phyloP scores from a whole-genome alignment of 2,113 vertebrate species.

The Scalopus aquaticus region DNA sequence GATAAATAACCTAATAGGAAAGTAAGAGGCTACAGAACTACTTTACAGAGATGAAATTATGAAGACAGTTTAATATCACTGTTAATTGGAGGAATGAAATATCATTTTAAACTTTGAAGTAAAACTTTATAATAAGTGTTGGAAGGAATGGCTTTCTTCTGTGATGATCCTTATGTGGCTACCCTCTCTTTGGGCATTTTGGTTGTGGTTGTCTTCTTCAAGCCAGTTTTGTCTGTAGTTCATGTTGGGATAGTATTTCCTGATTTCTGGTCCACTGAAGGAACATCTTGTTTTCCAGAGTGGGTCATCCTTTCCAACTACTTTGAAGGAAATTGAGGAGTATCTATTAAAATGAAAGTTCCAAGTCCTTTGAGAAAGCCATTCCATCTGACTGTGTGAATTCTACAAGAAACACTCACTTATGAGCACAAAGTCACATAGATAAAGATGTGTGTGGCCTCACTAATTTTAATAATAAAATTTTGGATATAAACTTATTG shows the following conservation, averaged over 20 bases:
- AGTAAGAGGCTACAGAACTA: neutral
- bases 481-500: neutral
- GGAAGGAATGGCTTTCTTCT: neutral
- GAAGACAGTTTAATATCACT: neutral
- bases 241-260: neutral
- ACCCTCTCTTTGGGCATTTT: neutral
- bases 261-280: neutral
- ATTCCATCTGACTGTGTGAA: neutral
- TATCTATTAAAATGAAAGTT: constrained; percentile 1
- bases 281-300: neutral
- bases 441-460: neutral
- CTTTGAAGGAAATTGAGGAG: neutral
- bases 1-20: neutral
- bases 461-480: constrained; percentile 7
- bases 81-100: neutral
- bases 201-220: neutral
- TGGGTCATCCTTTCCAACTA: neutral
- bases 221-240: neutral
- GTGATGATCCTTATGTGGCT: neutral
- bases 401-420: neutral
- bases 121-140: too few species aligned
- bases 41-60: constrained; percentile 26
- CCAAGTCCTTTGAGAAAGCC: neutral
- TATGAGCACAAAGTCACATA: neutral
- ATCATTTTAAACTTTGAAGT: neutral